Percentiles rank a stretch among this genome's conserved stretches.
Evolutionary conservation across 2,113 vertebrate genomes (phyloP).

Genomic region (Calonectris borealis): DNA sequence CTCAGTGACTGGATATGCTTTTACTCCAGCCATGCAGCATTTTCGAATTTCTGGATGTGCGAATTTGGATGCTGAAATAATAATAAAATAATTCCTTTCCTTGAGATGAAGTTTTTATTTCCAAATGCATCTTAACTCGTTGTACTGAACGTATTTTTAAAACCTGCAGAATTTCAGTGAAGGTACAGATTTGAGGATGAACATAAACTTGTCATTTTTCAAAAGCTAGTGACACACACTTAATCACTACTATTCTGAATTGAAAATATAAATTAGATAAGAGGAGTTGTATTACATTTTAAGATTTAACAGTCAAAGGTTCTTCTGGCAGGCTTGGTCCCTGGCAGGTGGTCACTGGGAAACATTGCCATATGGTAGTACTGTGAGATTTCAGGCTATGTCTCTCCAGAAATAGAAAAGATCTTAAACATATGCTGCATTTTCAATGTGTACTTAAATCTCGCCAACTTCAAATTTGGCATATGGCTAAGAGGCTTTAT

Average conservation of each 20-base stretch:
- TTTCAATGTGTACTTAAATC: not conserved
- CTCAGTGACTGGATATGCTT: conserved; percentile 14
- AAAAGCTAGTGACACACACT: not conserved
- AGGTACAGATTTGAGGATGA: not conserved
- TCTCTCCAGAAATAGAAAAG: not conserved
- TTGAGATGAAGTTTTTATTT: not conserved
- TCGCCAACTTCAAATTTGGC: not conserved
- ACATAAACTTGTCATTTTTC: not conserved
- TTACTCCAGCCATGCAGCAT: conserved; percentile 78
- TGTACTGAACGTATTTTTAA: not conserved
- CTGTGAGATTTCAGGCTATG: not conserved
- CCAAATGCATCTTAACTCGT: not conserved
- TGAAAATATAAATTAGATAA: not conserved
- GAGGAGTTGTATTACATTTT: not conserved
- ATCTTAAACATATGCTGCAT: not conserved
- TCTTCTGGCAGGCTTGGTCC: not conserved
- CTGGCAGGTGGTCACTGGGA: not conserved
- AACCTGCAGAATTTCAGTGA: not conserved
- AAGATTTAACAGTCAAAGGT: not conserved
- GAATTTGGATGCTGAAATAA: conserved; percentile 70
- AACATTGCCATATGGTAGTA: not conserved
- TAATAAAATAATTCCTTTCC: not conserved
- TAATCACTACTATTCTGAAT: not conserved
- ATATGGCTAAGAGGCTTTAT: not conserved
- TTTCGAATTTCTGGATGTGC: fast-evolving